Percentiles rank a stretch among this genome's conserved stretches.
Conservation (phyloP, 2,113 vertebrate genomes). For the Meriones unguiculatus region DNA sequence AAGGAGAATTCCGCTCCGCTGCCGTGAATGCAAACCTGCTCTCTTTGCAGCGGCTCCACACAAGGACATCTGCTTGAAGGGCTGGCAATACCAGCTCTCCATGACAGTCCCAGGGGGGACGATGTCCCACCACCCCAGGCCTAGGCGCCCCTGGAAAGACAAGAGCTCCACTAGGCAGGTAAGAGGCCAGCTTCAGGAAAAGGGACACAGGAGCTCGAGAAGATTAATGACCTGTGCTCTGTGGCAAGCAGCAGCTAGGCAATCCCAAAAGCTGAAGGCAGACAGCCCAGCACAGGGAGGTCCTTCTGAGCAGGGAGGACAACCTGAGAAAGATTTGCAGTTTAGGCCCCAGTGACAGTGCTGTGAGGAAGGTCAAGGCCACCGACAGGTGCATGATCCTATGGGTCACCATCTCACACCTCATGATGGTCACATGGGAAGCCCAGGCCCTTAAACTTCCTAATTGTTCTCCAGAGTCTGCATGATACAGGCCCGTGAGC, state of each 20-base stretch:
- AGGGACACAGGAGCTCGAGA: accelerated
- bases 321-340: background rate
- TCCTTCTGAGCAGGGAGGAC: background rate
- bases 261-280: background rate
- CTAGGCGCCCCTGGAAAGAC: constrained; percentile 27
- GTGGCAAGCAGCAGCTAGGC: background rate
- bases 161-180: background rate
- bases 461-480: background rate
- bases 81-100: constrained; percentile 57
- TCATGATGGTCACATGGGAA: background rate
- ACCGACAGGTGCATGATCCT: background rate
- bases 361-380: background rate
- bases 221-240: background rate
- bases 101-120: constrained; percentile 58
- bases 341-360: background rate
- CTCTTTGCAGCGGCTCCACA: constrained; percentile 52
- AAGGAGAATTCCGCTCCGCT: constrained; percentile 76
- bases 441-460: background rate
- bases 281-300: background rate
- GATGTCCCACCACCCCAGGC: background rate
- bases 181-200: background rate
- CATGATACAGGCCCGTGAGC: accelerated
- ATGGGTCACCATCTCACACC: background rate
- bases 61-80: constrained; percentile 59
- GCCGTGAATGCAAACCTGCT: constrained; percentile 51